Evolutionary conservation across 1,140 invertebrate species (phyloP).

Genomic region (Zaprionus capensis): DNA sequence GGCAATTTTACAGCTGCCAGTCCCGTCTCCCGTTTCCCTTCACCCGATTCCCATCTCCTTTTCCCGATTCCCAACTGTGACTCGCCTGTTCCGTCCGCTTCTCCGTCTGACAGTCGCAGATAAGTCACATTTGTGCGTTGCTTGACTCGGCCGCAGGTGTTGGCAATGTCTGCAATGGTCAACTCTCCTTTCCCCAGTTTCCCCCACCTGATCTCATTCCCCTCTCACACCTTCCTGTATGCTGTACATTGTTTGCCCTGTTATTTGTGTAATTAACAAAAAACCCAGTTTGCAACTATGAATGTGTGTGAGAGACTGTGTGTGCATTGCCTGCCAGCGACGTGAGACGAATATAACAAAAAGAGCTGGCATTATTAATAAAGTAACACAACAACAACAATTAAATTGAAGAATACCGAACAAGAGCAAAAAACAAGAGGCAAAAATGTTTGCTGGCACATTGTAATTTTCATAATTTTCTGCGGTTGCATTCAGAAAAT

Average conservation of each 20-base stretch:
- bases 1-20: conserved; percentile 10
- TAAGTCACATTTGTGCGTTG: conserved; percentile 44
- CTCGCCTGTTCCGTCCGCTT: not conserved
- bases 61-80: no score
- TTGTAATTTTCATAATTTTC: conserved; percentile 54
- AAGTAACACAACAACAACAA: conserved; percentile 17
- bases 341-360: conserved; percentile 18
- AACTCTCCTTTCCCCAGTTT: no score
- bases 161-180: conserved; percentile 13
- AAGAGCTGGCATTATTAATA: conserved; percentile 39
- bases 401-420: conserved; percentile 5
- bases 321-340: not conserved
- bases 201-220: not conserved
- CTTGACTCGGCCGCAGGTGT: conserved; percentile 38
- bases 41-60: no score
- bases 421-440: conserved; percentile 3
- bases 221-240: not conserved
- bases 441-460: conserved; percentile 32
- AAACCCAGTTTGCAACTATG: conserved; percentile 29
- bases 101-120: conserved; percentile 16
- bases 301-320: not conserved
- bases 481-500: conserved; percentile 51
- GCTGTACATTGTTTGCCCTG: conserved; percentile 27
- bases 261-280: conserved; percentile 49
- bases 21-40: no score